Evolutionary conservation across 1,140 invertebrate genomes (phyloP), one percentile per base, ranked within the genome.

Genomic region (Trichomalopsis sarcophagae): DNA sequence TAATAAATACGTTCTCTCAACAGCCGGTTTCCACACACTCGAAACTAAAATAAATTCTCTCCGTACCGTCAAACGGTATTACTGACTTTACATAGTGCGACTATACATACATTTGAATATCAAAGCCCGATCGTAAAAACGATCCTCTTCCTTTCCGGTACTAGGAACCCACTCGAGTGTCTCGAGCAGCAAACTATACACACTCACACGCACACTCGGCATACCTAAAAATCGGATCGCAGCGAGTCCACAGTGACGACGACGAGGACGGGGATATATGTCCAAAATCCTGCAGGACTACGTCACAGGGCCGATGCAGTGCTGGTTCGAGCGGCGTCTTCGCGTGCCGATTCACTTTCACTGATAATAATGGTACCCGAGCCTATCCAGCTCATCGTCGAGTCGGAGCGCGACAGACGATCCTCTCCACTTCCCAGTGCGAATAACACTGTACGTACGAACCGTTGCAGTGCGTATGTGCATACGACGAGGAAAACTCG

Each of bases 351-450:
- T 75, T 44, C 30, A 75, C 73, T 75, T 75, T 75, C 73, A 75
- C 36, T 44, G 73, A 75, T 75, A 62, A 62, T 21, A 62, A 62
- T 21, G 55, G 17, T 17, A 62, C 55, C 55, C 21, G 21, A 62
- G 55, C 21, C 33, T 36, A 75, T 36, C 33, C 73, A 5, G 36
- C 36, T 75, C 73, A 75, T 75, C 36, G 73, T 84, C 82, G 71
- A 71, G 69, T 71, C 84, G 30, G 82, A 73, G 36, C 40, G 78
- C 74, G 33, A 69, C 21, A 62, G 3, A 62, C 55, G 17, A 62
- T 62, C 21, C 87, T 74, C 87, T 66, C 21, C 17, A 62, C 55
- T 62, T 62, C 17, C 55, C 55, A 36, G 33, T 6, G 33, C 33
- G 33, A 36, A 27, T 27, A 27, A 36, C 33, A 6, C 33, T 36